phyloP scores from a whole-genome alignment of 2,888 invertebrate species.

The Pristionchus entomophagus region DNA sequence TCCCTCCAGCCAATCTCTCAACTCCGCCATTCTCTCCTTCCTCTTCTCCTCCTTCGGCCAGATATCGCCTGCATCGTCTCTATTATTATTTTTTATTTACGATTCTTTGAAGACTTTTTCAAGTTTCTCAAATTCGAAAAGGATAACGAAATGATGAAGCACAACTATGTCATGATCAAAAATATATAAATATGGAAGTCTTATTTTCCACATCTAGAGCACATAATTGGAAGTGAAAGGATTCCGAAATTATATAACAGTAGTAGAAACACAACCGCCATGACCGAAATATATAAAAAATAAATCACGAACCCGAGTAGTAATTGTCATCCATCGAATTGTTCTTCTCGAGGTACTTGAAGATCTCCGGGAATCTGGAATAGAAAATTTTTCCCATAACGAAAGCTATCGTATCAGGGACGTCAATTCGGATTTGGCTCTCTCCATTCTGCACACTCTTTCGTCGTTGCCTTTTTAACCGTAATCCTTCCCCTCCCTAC shows the following conservation, averaged over 20 bases:
- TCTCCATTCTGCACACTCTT: slow-evolving; percentile 58
- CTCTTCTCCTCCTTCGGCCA: slow-evolving; percentile 79
- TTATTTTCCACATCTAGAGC: background rate
- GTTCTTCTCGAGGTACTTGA: slow-evolving; percentile 81
- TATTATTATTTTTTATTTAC: background rate
- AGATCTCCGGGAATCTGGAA: slow-evolving; percentile 83
- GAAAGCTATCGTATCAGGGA: background rate
- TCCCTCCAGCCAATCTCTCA: slow-evolving; percentile 83
- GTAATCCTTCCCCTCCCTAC: background rate
- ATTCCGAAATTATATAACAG: background rate
- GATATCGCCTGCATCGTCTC: slow-evolving; percentile 79
- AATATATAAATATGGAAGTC: too few relatives aligned
- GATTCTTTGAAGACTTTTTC: too few relatives aligned
- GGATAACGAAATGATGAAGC: too few relatives aligned
- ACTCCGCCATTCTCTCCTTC: slow-evolving; percentile 73
- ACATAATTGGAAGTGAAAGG: background rate
- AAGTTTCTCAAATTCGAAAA: background rate
- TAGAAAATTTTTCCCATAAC: background rate
- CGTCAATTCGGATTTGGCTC: background rate
- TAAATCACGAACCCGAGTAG: slow-evolving; percentile 78
- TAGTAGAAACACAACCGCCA: background rate
- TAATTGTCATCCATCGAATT: slow-evolving; percentile 81
- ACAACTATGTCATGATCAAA: background rate
- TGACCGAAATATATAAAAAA: background rate
- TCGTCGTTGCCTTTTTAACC: background rate